phyloP scores from a whole-genome alignment of 2,888 invertebrate species.

The Gastrophysa polygoni region DNA sequence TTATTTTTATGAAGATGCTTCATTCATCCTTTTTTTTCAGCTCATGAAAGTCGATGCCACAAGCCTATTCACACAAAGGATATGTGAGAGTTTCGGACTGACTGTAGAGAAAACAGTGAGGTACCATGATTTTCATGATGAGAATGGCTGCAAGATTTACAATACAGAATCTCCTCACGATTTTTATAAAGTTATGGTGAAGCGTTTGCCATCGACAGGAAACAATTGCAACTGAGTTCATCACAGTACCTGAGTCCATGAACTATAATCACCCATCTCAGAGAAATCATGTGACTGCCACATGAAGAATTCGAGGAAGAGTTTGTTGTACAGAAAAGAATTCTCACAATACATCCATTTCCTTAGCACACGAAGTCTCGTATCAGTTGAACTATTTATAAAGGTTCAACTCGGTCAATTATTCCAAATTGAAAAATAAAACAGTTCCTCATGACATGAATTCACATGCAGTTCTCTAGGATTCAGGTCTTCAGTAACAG shows the following conservation, averaged over 20 bases:
- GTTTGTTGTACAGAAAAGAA: too few relatives aligned
- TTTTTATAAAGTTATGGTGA: constrained; percentile 70
- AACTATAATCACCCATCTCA: background rate
- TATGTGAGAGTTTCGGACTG: constrained; percentile 72
- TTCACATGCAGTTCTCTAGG: too few relatives aligned
- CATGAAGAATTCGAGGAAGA: background rate
- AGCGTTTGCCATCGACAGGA: constrained; percentile 31
- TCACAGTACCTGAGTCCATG: constrained; percentile 10
- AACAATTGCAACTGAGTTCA: constrained; percentile 22
- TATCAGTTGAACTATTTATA: too few relatives aligned
- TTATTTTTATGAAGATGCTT: background rate
- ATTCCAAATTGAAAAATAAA: too few relatives aligned
- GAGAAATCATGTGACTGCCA: background rate
- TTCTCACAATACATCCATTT: too few relatives aligned
- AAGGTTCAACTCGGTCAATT: too few relatives aligned
- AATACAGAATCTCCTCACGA: constrained; percentile 72
- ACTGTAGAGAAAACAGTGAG: constrained; percentile 67
- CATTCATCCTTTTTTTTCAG: constrained; percentile 58
- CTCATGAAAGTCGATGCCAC: constrained; percentile 83
- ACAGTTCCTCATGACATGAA: too few relatives aligned
- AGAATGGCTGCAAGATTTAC: constrained; percentile 66
- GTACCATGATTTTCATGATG: constrained; percentile 74
- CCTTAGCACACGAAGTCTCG: too few relatives aligned
- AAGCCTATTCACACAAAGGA: constrained; percentile 78
- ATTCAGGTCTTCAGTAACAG: too few relatives aligned